Evolutionary conservation across 2,113 vertebrate species (phyloP).

Genomic region (Platysternon megacephalum): DNA sequence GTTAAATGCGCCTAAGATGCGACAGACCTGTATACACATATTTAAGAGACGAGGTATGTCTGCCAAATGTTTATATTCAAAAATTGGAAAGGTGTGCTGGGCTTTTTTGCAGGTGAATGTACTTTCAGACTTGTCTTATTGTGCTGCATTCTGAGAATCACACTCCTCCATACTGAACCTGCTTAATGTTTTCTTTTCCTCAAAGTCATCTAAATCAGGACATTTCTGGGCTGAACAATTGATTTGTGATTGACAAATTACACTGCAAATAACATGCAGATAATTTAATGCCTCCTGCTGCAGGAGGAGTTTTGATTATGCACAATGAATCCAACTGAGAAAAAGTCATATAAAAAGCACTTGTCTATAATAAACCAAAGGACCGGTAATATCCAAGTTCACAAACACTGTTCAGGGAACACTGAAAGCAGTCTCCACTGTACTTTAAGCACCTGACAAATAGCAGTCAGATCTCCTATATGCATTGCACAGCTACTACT

Average conservation of each 20-base stretch:
- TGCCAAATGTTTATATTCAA: neutral
- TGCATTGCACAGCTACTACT: neutral
- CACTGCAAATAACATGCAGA: neutral
- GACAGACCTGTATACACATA: too few species aligned
- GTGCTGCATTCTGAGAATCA: conserved; percentile 9
- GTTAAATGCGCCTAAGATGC: too few species aligned
- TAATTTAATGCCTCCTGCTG: neutral
- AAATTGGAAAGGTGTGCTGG: neutral
- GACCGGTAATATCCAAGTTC: neutral
- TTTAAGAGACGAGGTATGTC: neutral
- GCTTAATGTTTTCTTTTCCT: neutral
- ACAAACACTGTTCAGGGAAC: neutral
- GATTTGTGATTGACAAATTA: neutral
- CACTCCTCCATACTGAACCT: neutral
- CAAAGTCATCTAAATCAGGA: neutral
- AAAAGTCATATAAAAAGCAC: conserved; percentile 24
- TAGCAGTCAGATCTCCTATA: neutral
- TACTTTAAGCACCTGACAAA: conserved; percentile 17
- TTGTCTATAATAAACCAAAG: conserved; percentile 24
- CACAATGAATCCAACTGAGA: neutral
- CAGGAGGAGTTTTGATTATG: neutral
- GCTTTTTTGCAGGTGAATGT: neutral
- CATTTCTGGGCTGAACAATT: conserved; percentile 8
- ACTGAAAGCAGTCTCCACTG: neutral
- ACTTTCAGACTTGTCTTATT: neutral